Percentiles rank a stretch among this genome's conserved stretches.
These are phyloP conservation scores for Jordanella pulchra DNA, from an alignment of 2,797 vertebrate species.

Conservation along the genomic window DNA sequence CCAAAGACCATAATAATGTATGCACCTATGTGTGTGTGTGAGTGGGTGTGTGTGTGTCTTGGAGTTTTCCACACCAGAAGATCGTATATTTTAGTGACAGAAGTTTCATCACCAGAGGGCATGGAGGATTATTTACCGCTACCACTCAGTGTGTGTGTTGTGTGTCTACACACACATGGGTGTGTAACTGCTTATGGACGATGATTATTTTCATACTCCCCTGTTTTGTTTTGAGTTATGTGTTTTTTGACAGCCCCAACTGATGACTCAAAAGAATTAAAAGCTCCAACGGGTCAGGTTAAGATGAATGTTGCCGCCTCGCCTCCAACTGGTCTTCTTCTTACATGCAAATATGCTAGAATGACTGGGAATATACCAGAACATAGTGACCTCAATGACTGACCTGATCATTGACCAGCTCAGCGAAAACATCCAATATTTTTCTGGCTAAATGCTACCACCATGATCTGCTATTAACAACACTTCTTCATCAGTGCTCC, in stretches of 20 bases:
- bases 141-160: slow-evolving; percentile 23
- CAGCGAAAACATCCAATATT: background rate
- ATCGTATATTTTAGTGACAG: slow-evolving; percentile 74
- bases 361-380: background rate
- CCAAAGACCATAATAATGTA: slow-evolving; percentile 55
- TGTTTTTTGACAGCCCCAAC: slow-evolving; percentile 65
- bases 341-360: slow-evolving; percentile 32
- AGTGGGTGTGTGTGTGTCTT: background rate
- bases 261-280: slow-evolving; percentile 53
- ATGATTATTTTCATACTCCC: slow-evolving; percentile 58
- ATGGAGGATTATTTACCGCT: slow-evolving; percentile 64
- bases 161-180: slow-evolving; percentile 34
- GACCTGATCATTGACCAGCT: background rate
- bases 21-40: background rate
- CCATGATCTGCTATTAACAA: too few species aligned
- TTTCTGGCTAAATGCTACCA: background rate
- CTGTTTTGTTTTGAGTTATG: slow-evolving; percentile 60
- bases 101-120: slow-evolving; percentile 72
- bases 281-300: slow-evolving; percentile 47
- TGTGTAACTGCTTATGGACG: slow-evolving; percentile 51
- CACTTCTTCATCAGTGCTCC: background rate
- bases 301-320: slow-evolving; percentile 36
- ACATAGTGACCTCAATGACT: background rate
- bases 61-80: slow-evolving; percentile 57
- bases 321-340: slow-evolving; percentile 12